Conservation (phyloP, 2,888 invertebrate genomes). For the Hirtodrosophila confusa region DNA sequence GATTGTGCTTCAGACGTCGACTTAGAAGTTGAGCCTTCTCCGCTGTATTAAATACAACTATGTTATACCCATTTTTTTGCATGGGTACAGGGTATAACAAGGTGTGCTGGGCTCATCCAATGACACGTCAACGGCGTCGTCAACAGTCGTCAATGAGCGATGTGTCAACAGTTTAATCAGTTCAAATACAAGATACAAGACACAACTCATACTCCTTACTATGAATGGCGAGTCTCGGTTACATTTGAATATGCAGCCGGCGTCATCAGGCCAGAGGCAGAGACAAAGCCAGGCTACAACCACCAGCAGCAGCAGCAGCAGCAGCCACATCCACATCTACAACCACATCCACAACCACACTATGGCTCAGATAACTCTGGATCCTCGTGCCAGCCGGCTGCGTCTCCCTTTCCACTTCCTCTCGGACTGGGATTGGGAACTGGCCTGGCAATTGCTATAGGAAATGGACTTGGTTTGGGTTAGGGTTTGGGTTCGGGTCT, state of each 20-base stretch:
- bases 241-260: constrained; percentile 64
- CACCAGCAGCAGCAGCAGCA: constrained; percentile 28
- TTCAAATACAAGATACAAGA: constrained; percentile 65
- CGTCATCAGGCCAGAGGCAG: constrained; percentile 8
- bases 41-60: no score
- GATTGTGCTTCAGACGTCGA: no score
- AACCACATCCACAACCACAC: constrained; percentile 9
- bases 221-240: constrained; percentile 45
- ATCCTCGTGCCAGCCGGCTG: constrained; percentile 7
- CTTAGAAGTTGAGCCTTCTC: no score
- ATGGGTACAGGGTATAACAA: constrained; percentile 22
- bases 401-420: constrained; percentile 24
- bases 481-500: constrained; percentile 3
- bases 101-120: constrained; percentile 54
- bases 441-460: no score
- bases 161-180: constrained; percentile 75
- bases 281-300: constrained; percentile 7
- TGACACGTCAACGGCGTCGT: constrained; percentile 18
- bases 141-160: constrained; percentile 50
- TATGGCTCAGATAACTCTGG: constrained; percentile 23
- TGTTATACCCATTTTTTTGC: no score
- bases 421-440: constrained; percentile 9
- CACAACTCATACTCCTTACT: constrained; percentile 23
- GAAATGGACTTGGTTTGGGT: constrained; percentile 11
- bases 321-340: constrained; percentile 23